phyloP scores from a whole-genome alignment of 1,140 invertebrate species.

The Cotesia chilonis region DNA sequence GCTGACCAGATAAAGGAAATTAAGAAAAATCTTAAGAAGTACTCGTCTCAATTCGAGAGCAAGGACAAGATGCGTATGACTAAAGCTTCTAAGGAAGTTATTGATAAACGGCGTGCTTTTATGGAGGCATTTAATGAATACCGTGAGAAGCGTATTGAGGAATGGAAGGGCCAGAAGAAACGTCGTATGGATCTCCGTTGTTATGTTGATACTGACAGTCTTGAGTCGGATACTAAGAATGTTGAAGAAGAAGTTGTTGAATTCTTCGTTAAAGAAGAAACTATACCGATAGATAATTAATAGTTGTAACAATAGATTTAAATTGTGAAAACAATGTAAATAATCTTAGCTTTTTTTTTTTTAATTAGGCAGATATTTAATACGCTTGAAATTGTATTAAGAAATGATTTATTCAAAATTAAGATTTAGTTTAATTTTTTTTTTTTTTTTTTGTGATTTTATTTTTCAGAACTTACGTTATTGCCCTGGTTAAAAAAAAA shows the following conservation, averaged over 20 bases:
- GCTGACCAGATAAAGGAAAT: conserved; percentile 90
- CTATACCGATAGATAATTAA: conserved; percentile 76
- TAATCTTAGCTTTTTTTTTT: too few relatives aligned
- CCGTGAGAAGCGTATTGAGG: conserved; percentile 76
- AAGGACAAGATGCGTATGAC: conserved; percentile 93
- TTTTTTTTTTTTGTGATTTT: too few relatives aligned
- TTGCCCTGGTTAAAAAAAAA: too few relatives aligned
- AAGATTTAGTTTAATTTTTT: too few relatives aligned
- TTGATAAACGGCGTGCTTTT: conserved; percentile 90
- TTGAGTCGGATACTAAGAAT: conserved; percentile 85
- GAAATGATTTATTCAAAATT: too few relatives aligned
- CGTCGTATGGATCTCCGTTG: conserved; percentile 84
- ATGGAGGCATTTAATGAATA: conserved; percentile 90
- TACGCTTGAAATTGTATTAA: too few relatives aligned
- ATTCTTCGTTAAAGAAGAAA: conserved; percentile 98
- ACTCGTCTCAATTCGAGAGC: conserved; percentile 93
- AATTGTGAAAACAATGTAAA: too few relatives aligned
- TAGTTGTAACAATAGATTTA: conserved; percentile 39
- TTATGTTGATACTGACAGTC: conserved; percentile 90
- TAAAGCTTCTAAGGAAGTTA: conserved; percentile 95
- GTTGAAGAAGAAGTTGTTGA: conserved; percentile 95
- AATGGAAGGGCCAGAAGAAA: conserved; percentile 81
- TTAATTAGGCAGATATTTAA: too few relatives aligned
- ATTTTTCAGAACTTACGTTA: too few relatives aligned
- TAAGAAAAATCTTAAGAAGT: conserved; percentile 98